Evolutionary conservation across 2,797 vertebrate species (phyloP), one percentile per base, ranked within the genome.

Genomic region (Cyprinella venusta): DNA sequence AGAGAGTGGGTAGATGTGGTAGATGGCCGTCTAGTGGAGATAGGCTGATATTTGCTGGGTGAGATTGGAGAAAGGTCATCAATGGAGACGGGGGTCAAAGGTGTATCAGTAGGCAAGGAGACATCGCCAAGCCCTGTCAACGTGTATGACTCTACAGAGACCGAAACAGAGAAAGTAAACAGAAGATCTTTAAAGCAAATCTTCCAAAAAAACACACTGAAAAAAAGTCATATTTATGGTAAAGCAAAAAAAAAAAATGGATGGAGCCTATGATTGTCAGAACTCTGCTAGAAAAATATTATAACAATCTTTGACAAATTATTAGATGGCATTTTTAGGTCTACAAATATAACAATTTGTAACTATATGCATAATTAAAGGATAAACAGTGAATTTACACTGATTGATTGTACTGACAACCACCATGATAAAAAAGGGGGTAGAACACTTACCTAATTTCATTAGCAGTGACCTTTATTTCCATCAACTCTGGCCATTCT

Each of bases 111-210:
- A 87, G 94, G 90, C 71, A 90, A 90, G 0, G 95, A 93, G 88
- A 91, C 93, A 88, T 89, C 91, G 0, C 95, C 94, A 21, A 94
- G 94, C 87, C 91, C 93, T 0, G 95, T 93, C 88, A 93, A 92
- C 24, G 96, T 94, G 89, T 96, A 96, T 0, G 96, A 93, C 88
- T 97, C 96, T 92, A 89, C 54, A 76, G 26, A 63, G 61, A 3
- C 61, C 0, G 15, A 30, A 13, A 63, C 2, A 68, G 8, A 72
- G 16, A 45, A 56, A n/a, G 18, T 3, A 1, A 18, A 33, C 5
- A 9, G 50, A 36, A 36, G 4, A 63, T 30, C 5, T 13, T 45
- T 10, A 45, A 76, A 63, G 16, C 38, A 45, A 18, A 15, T 19
- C 9, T 18, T 42, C 15, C n/a, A 42, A 59, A 56, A 52, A 75